Evolutionary conservation across 1,140 invertebrate genomes (phyloP).

Genomic region (Drosophila serrata): DNA sequence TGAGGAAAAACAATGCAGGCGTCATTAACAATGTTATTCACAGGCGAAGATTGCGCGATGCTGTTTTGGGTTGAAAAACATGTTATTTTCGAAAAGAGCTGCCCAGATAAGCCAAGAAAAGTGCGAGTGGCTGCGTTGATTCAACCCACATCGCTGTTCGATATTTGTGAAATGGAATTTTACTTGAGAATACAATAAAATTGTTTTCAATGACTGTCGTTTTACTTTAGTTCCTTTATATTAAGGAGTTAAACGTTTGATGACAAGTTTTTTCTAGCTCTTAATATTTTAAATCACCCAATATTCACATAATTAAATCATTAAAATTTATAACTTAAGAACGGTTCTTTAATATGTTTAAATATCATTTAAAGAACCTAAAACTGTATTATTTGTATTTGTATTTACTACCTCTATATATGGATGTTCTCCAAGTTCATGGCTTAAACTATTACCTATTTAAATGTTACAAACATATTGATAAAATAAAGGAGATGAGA

Average conservation of each 20-base stretch:
- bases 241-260: not conserved
- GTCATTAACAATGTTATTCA: conserved; percentile 63
- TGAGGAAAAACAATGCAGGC: conserved; percentile 51
- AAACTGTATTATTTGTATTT: not conserved
- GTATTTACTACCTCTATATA: not conserved
- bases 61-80: conserved; percentile 71
- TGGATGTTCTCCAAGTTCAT: no score
- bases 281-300: no score
- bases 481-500: not conserved
- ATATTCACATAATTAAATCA: not conserved
- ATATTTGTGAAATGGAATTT: conserved; percentile 1
- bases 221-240: not conserved
- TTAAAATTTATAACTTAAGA: not conserved
- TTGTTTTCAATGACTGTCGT: not conserved
- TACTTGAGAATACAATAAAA: not conserved
- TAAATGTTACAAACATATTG: not conserved
- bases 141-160: conserved; percentile 25
- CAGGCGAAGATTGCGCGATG: conserved; percentile 30
- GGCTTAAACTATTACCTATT: not conserved
- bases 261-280: not conserved
- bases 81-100: conserved; percentile 66
- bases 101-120: conserved; percentile 64
- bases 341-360: not conserved
- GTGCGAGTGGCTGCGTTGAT: conserved; percentile 54
- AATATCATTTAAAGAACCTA: not conserved